These are phyloP conservation scores for Polymixis flavicincta DNA, from an alignment of 2,888 invertebrate genomes.

Conservation along the genomic window DNA sequence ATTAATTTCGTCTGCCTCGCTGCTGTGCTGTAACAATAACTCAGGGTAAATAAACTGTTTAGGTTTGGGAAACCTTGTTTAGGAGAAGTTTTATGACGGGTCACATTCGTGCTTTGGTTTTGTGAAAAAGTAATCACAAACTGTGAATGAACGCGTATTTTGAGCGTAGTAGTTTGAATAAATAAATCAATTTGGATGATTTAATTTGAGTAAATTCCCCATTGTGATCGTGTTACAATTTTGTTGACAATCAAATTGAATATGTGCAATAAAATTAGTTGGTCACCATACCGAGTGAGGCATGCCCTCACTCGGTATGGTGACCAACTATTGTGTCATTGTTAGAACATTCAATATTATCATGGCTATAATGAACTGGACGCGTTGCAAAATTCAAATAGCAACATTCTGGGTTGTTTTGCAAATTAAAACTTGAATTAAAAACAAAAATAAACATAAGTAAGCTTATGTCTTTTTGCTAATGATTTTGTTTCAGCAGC, in stretches of 20 bases:
- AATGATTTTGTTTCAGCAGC: neutral
- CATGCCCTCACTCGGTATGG: slow-evolving; percentile 39
- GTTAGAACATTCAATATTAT: slow-evolving; percentile 8
- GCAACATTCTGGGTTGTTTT: neutral
- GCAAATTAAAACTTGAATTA: neutral
- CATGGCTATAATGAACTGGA: neutral
- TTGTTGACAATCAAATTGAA: slow-evolving; percentile 65
- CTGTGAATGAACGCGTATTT: slow-evolving; percentile 16
- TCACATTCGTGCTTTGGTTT: neutral
- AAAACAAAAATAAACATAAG: neutral
- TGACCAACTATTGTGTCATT: slow-evolving; percentile 44
- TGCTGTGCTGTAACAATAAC: slow-evolving; percentile 71
- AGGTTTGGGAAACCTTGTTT: slow-evolving; percentile 59
- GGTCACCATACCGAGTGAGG: slow-evolving; percentile 45
- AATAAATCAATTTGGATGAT: slow-evolving; percentile 49
- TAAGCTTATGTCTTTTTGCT: neutral
- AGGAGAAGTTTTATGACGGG: slow-evolving; percentile 18
- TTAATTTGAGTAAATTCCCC: slow-evolving; percentile 51
- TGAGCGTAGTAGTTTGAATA: slow-evolving; percentile 27
- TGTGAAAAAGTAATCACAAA: slow-evolving; percentile 11
- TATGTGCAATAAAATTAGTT: slow-evolving; percentile 71
- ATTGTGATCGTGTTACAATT: slow-evolving; percentile 57
- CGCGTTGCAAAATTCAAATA: neutral
- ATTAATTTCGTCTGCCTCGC: slow-evolving; percentile 83
- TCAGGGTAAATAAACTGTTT: slow-evolving; percentile 73